Percentiles rank a stretch among this genome's conserved stretches.
Evolutionary conservation across 2,888 invertebrate genomes (phyloP).

Genomic region (Cryptocephalus primarius): DNA sequence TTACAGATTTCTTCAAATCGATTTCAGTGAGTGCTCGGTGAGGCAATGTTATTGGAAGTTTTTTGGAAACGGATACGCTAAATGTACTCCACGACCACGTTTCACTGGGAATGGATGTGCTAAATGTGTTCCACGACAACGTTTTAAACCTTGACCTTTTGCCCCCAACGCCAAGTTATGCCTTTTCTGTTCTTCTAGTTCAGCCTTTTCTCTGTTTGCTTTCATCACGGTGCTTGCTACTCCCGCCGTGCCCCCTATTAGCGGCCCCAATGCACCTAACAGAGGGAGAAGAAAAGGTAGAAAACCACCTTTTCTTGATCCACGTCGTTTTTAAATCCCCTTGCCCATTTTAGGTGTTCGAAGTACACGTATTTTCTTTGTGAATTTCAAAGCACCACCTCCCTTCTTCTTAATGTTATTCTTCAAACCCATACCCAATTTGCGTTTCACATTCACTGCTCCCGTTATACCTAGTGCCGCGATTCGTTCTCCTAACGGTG

Average conservation of each 20-base stretch:
- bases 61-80: conserved; percentile 13
- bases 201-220: conserved; percentile 23
- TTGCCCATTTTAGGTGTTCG: conserved; percentile 1
- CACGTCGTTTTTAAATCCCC: background rate
- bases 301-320: conserved; percentile 8
- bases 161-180: conserved; percentile 30
- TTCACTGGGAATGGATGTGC: too few relatives aligned
- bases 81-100: too few relatives aligned
- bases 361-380: too few relatives aligned
- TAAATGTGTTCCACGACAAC: conserved; percentile 15
- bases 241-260: conserved; percentile 28
- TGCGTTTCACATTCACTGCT: conserved; percentile 21
- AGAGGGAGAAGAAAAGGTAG: conserved; percentile 26
- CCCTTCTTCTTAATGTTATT: background rate
- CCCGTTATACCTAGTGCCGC: conserved; percentile 16
- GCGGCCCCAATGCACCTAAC: conserved; percentile 24
- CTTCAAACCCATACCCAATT: conserved; percentile 16
- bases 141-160: conserved; percentile 19
- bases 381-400: conserved; percentile 6
- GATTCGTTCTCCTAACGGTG: conserved; percentile 18
- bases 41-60: conserved; percentile 7
- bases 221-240: conserved; percentile 28
- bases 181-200: conserved; percentile 22
- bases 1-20: conserved; percentile 4
- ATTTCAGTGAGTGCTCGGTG: conserved; percentile 4